Conservation (phyloP, 2,888 invertebrate species). For the Athalia rosae region DNA sequence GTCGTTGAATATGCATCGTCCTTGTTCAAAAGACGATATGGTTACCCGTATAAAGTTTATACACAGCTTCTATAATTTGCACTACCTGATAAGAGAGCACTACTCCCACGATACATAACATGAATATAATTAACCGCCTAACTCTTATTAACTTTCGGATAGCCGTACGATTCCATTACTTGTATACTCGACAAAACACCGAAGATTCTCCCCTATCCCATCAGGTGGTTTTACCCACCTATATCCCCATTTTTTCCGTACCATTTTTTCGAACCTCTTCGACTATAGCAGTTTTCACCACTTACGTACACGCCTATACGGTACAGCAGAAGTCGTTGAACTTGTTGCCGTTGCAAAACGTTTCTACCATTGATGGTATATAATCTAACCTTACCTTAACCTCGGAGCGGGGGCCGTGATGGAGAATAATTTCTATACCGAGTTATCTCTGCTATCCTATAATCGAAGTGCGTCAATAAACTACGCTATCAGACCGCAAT, state of each 20-base stretch:
- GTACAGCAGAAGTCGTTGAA: constrained; percentile 26
- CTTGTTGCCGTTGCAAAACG: not conserved
- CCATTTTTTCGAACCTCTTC: not conserved
- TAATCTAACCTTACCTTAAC: not conserved
- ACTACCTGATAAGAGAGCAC: constrained; percentile 57
- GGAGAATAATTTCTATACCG: constrained; percentile 16
- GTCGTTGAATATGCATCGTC: constrained; percentile 67
- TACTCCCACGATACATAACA: constrained; percentile 40
- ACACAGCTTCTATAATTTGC: constrained; percentile 64
- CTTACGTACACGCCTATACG: too few relatives aligned
- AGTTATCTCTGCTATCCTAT: constrained; percentile 20
- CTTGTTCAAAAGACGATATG: constrained; percentile 42
- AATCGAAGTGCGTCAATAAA: constrained; percentile 37
- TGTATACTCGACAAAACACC: not conserved
- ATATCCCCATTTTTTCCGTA: too few relatives aligned
- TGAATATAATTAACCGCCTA: constrained; percentile 31
- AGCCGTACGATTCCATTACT: not conserved
- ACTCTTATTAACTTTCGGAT: not conserved
- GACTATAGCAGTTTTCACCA: not conserved
- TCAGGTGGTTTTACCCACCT: too few relatives aligned
- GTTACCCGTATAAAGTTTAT: constrained; percentile 45
- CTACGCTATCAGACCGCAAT: constrained; percentile 23
- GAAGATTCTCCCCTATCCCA: not conserved
- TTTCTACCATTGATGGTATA: constrained; percentile 15
- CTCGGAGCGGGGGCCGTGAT: not conserved